Evolutionary conservation across 2,113 vertebrate species (phyloP), one percentile per base, ranked within the genome.

Genomic region (Theropithecus gelada): DNA sequence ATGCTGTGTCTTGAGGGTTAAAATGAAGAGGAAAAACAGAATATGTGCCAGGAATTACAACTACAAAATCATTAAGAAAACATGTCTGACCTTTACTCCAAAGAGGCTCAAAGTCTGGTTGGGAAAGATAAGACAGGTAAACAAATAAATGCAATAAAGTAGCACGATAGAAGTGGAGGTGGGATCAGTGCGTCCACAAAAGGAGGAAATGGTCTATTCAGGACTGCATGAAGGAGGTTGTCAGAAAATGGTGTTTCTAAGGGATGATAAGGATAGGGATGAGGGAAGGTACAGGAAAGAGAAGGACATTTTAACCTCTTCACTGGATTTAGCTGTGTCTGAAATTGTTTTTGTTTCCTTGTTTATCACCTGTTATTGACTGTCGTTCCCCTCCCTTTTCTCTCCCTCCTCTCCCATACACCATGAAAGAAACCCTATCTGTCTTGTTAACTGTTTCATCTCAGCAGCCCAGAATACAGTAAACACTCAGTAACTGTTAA

Each of bases 61-160:
- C 59, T 30, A 75, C 6, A 93, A 87, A 85, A 80, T 66, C n/a
- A 83, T 83, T 75, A 68, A 79, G 38, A 59, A 55, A 81, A 45
- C 12, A 23, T 1, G 1, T 22, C 85, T 78, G 85, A 86, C 40
- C 61, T 96, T 94, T 83, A 59, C 35, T 84, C 78, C 43, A 78
- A 59, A 85, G 57, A 59, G n/a, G 32, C 45, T 85, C 80, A 9
- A 40, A 78, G 35, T 70, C 64, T 59, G 50, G 13, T 25, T 57
- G 76, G 38, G 45, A 81, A 88, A 88, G 70, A 89, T 88, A 96
- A 83, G 90, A 50, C 6, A 25, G 18, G 73, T 72, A 85, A 93
- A 86, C 20, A 88, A 72, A 40, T 5, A 40, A 45, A 61, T 23
- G 61, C 12, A 45, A 38, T 82, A 32, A 35, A 66, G 45, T 2